Conservation (phyloP, 1,140 invertebrate genomes). For the Bombus sylvicola region DNA sequence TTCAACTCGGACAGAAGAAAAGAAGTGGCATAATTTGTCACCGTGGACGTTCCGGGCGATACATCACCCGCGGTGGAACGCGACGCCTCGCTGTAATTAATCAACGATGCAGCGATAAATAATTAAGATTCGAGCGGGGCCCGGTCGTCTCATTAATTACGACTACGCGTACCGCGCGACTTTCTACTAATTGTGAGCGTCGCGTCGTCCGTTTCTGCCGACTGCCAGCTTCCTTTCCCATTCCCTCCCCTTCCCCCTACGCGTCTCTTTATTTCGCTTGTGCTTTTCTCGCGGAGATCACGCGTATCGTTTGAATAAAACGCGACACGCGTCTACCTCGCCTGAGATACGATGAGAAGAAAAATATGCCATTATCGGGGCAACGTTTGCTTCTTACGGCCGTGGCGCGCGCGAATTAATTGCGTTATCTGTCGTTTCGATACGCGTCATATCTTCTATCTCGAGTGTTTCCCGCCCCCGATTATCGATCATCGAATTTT, state of each 20-base stretch:
- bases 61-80: constrained; percentile 53
- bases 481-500: constrained; percentile 47
- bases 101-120: constrained; percentile 69
- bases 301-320: constrained; percentile 10
- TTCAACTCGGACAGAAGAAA: constrained; percentile 21
- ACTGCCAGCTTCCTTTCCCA: constrained; percentile 22
- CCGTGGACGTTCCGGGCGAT: constrained; percentile 58
- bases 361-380: constrained; percentile 42
- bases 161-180: constrained; percentile 53
- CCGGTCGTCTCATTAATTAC: constrained; percentile 67
- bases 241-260: not conserved
- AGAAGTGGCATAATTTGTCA: constrained; percentile 65
- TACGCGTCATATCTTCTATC: not conserved
- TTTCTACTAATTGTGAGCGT: constrained; percentile 61
- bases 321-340: constrained; percentile 20
- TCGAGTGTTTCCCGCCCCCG: constrained; percentile 5
- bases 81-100: constrained; percentile 61
- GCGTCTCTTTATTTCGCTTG: not conserved
- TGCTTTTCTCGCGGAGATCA: not conserved
- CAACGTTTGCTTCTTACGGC: not conserved
- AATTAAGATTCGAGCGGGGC: constrained; percentile 66
- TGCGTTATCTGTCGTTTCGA: constrained; percentile 28
- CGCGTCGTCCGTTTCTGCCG: constrained; percentile 41
- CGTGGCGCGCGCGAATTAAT: constrained; percentile 40
- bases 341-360: not conserved